Evolutionary conservation across 2,888 invertebrate species (phyloP), one percentile per base, ranked within the genome.

Genomic region (Actias luna): DNA sequence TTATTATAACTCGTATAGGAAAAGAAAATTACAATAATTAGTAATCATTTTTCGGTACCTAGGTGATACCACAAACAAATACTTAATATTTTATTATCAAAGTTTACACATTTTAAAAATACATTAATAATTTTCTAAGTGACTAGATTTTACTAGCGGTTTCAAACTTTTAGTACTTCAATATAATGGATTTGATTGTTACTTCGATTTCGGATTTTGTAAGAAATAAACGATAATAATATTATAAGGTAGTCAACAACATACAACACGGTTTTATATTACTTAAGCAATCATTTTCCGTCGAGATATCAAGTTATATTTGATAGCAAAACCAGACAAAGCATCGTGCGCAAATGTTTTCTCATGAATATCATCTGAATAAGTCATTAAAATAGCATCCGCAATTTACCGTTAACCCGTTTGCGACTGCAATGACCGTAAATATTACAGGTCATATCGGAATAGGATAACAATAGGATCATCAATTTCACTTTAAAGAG

Each of bases 381-480:
- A 55, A 29, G 16, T 29, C n/a, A 55, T 29, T 55, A 7, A 55
- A 55, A n/a, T 27, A 27, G 29, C 55, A 18, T 29, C 5, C 7
- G 29, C 58, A 62, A 58, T 58, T 62, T 42, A 62, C 58, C 18
- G 57, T 57, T 50, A 18, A 18, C 61, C 58, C 58, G 42, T 58
- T 58, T 22, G 60, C 42, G 25, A 59, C 55, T 39, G 29, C 55
- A 57, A 55, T 55, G 16, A 5, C 57, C 59, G n/a, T 62, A 31
- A 67, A 69, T 65, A 70, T 50, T 50, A 68, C 64, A 64, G 72
- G 65, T 65, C 66, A 62, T 31, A 66, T 31, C 33, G 46, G 66
- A 79, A 66, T 65, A 73, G 71, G 77, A 73, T 64, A 58, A 60
- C 58, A 46, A 65, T 64, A 69, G 18, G 18, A 57, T 4, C 27